phyloP scores from a whole-genome alignment of 2,797 vertebrate species.

The Hapalemur alaotrensis region DNA sequence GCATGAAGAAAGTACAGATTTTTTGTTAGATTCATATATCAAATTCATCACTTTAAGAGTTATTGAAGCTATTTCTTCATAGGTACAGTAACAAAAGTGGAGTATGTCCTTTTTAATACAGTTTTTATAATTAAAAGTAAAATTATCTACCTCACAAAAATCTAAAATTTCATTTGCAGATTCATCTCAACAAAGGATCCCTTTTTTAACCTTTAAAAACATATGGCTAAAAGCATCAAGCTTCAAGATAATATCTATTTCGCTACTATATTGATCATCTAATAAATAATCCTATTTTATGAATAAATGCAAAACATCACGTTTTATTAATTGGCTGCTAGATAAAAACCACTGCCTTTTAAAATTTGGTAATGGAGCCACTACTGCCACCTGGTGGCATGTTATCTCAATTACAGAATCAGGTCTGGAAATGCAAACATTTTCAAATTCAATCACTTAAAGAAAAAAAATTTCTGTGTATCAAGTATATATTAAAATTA shows the following conservation, averaged over 20 bases:
- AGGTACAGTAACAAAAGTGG: background rate
- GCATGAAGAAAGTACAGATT: background rate
- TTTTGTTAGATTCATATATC: background rate
- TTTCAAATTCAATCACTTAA: background rate
- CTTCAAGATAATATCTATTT: background rate
- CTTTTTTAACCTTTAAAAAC: background rate
- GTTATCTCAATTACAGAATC: conserved; percentile 58
- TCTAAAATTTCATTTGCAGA: background rate
- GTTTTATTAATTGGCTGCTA: background rate
- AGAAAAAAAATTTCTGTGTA: background rate
- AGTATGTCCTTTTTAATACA: background rate
- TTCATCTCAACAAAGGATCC: background rate
- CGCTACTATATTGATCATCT: background rate
- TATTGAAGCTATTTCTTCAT: background rate
- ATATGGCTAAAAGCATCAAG: background rate
- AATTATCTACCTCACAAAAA: background rate
- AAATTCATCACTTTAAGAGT: background rate
- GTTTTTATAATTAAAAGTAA: background rate
- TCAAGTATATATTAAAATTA: background rate
- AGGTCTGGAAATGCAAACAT: background rate
- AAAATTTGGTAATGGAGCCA: background rate
- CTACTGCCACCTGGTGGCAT: conserved; percentile 31
- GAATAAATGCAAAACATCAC: background rate
- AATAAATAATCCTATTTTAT: background rate
- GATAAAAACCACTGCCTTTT: background rate